phyloP scores from a whole-genome alignment of 2,888 invertebrate genomes.

The Teinopalpus imperialis region DNA sequence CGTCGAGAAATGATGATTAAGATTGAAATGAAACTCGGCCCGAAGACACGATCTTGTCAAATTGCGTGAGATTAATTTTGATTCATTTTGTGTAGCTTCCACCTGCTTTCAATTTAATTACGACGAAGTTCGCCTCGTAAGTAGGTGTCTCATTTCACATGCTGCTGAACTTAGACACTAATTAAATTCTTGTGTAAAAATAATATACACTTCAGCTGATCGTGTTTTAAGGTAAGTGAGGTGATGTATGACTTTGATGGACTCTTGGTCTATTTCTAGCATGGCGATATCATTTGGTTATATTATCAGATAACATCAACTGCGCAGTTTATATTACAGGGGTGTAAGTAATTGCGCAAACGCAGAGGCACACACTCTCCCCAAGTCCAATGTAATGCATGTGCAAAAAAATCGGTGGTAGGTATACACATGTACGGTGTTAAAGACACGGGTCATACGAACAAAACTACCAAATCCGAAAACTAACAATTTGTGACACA shows the following conservation, averaged over 20 bases:
- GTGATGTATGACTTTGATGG: neutral
- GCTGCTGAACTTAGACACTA: constrained; percentile 49
- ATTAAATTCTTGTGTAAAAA: constrained; percentile 58
- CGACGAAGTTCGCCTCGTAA: constrained; percentile 60
- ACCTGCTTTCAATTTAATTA: constrained; percentile 78
- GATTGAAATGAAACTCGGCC: constrained; percentile 11
- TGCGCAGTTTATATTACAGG: too few relatives aligned
- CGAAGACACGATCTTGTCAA: constrained; percentile 49
- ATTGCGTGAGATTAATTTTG: constrained; percentile 73
- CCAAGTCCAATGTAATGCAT: too few relatives aligned
- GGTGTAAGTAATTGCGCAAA: too few relatives aligned
- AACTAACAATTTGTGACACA: too few relatives aligned
- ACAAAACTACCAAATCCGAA: too few relatives aligned
- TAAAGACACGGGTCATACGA: too few relatives aligned
- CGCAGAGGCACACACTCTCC: too few relatives aligned
- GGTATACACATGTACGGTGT: too few relatives aligned
- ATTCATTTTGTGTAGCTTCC: constrained; percentile 68
- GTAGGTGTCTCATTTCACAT: constrained; percentile 69
- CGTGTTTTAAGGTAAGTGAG: neutral
- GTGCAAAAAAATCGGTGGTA: too few relatives aligned
- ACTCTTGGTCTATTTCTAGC: too few relatives aligned
- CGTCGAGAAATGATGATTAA: constrained; percentile 8
- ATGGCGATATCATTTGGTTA: too few relatives aligned
- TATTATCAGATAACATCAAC: too few relatives aligned
- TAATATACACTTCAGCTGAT: neutral